phyloP scores from a whole-genome alignment of 1,140 invertebrate genomes.

The Leguminivora glycinivorella region DNA sequence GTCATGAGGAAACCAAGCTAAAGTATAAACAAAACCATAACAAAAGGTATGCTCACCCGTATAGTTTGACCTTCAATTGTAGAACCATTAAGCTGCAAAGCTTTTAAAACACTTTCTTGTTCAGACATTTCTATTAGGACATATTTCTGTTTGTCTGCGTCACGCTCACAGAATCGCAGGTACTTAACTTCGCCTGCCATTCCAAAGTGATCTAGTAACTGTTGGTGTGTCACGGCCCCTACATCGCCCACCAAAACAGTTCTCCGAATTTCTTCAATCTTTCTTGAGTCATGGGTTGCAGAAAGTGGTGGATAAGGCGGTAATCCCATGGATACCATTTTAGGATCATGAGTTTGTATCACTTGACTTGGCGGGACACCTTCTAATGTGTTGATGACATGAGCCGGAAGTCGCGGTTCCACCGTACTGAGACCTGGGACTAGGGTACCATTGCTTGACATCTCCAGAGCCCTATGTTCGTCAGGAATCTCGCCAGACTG shows the following conservation, averaged over 20 bases:
- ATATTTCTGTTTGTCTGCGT: conserved; percentile 86
- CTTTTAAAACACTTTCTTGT: conserved; percentile 92
- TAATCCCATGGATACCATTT: conserved; percentile 89
- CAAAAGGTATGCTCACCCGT: conserved; percentile 52
- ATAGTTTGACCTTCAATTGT: conserved; percentile 82
- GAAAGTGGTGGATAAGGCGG: conserved; percentile 96
- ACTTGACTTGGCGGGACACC: conserved; percentile 90
- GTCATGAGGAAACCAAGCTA: too few relatives aligned
- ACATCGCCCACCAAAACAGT: conserved; percentile 62
- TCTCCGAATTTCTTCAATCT: conserved; percentile 96
- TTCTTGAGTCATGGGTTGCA: conserved; percentile 91
- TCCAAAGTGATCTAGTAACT: conserved; percentile 92
- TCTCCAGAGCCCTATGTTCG: conserved; percentile 94
- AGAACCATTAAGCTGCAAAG: conserved; percentile 91
- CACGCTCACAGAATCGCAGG: conserved; percentile 92
- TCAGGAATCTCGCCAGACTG: conserved; percentile 95
- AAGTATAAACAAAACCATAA: conserved; percentile 19
- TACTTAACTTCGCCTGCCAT: conserved; percentile 97
- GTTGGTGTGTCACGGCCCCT: conserved; percentile 81
- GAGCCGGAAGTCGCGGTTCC: conserved; percentile 92
- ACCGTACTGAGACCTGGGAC: conserved; percentile 87
- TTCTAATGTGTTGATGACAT: conserved; percentile 93
- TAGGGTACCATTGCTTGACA: conserved; percentile 91
- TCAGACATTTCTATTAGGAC: conserved; percentile 97
- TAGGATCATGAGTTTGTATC: conserved; percentile 95